These are phyloP conservation scores for Todiramphus saurophagus DNA, from an alignment of 2,113 vertebrate species.

Conservation along the genomic window DNA sequence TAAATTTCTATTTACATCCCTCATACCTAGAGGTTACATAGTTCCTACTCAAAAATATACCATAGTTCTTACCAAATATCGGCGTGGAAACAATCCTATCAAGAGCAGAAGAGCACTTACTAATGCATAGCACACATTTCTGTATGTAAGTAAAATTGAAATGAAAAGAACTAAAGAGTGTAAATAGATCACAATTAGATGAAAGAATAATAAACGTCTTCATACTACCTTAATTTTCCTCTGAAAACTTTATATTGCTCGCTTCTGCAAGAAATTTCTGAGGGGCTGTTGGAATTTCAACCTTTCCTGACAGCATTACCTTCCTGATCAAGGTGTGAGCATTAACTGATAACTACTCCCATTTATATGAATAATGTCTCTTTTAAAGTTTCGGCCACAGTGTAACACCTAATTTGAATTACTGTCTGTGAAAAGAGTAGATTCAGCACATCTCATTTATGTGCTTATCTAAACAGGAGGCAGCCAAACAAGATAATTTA, in stretches of 20 bases:
- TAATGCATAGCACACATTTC: background rate
- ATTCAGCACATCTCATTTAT: conserved; percentile 41
- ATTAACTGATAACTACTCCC: background rate
- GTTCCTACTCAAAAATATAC: background rate
- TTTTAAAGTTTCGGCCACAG: background rate
- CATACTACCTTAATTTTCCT: background rate
- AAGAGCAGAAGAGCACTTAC: background rate
- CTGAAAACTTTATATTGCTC: background rate
- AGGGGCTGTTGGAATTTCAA: background rate
- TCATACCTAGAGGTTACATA: background rate
- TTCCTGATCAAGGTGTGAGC: background rate
- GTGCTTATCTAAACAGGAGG: conserved; percentile 23
- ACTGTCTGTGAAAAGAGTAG: background rate
- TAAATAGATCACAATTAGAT: background rate
- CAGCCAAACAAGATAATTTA: background rate
- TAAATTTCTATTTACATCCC: background rate
- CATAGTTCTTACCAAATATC: background rate
- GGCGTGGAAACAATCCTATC: background rate
- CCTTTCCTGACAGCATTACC: background rate
- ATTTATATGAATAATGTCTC: background rate
- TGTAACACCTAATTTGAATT: background rate
- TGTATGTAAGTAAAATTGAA: background rate
- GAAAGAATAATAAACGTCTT: background rate
- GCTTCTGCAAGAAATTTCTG: background rate
- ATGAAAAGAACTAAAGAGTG: background rate